A percentile compares a stretch with the other conserved stretches of the same genome.
These are phyloP conservation scores for Platyura marginata DNA, from an alignment of 1,140 invertebrate genomes.

Conservation along the genomic window DNA sequence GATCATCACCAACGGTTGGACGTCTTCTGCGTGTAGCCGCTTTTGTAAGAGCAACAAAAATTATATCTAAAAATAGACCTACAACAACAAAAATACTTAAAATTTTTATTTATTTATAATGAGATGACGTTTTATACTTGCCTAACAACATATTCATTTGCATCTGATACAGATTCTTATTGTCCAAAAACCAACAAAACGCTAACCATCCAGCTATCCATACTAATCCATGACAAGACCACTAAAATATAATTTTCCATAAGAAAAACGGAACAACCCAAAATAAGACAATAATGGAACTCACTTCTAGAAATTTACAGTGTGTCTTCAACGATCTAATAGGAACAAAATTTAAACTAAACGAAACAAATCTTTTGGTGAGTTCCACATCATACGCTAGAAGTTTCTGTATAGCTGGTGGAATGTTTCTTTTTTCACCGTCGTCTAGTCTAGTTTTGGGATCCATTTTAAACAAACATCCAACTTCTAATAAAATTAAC, in stretches of 20 bases:
- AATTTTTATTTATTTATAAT: conserved; percentile 1
- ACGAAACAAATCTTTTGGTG: conserved; percentile 40
- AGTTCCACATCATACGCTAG: conserved; percentile 38
- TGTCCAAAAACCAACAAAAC: conserved; percentile 52
- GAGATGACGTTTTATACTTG: conserved; percentile 23
- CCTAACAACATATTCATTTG: conserved; percentile 73
- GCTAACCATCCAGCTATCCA: conserved; percentile 59
- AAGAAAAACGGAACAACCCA: conserved; percentile 4
- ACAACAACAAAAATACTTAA: conserved; percentile 7
- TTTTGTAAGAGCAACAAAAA: conserved; percentile 68
- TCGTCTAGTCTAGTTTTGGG: conserved; percentile 1
- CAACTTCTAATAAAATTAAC: no score
- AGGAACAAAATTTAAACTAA: conserved; percentile 31
- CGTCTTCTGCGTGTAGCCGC: conserved; percentile 55
- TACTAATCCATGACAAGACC: conserved; percentile 75
- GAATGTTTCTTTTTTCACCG: conserved; percentile 30
- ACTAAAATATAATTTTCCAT: conserved; percentile 27
- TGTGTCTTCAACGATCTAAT: conserved; percentile 38
- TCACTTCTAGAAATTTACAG: conserved; percentile 49
- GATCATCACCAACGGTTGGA: conserved; percentile 50
- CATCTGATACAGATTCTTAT: conserved; percentile 46
- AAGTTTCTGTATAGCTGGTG: conserved; percentile 29
- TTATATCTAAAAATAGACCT: conserved; percentile 74
- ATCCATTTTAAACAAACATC: no score
- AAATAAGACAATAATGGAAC: conserved; percentile 3